These are phyloP conservation scores for Drosophila monieri DNA, from an alignment of 2,888 invertebrate genomes.

Conservation along the genomic window DNA sequence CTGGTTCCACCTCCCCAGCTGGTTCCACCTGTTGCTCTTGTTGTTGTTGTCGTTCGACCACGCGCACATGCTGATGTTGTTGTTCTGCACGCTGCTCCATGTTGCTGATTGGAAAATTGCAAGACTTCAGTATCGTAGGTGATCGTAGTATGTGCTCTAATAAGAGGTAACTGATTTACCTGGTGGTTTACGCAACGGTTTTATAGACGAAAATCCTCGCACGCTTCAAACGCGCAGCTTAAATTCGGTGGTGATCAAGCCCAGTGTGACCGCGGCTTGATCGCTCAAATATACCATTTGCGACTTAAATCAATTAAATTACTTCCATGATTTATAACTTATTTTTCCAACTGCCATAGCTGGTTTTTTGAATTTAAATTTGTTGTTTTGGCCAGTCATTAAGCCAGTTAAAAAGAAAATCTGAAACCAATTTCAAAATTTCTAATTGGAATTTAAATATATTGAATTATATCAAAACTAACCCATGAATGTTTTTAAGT, in stretches of 20 bases:
- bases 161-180: constrained; percentile 55
- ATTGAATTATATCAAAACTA: no score
- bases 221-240: constrained; percentile 50
- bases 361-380: background rate
- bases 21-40: constrained; percentile 50
- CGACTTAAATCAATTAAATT: background rate
- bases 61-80: constrained; percentile 56
- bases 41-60: constrained; percentile 28
- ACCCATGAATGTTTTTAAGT: no score
- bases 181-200: constrained; percentile 71
- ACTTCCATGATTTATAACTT: no score
- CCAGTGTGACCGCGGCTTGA: constrained; percentile 2
- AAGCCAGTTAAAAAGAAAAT: no score
- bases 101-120: constrained; percentile 46
- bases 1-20: constrained; percentile 22
- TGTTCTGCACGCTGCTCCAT: constrained; percentile 31
- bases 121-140: background rate
- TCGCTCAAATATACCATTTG: background rate
- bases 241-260: constrained; percentile 56
- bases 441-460: no score
- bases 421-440: no score
- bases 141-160: constrained; percentile 10
- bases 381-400: no score
- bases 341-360: no score
- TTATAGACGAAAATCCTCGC: constrained; percentile 65